Base-by-base conservation (phyloP, 2,888 invertebrate genomes). In the Drosophila trichaetosa region DNA sequence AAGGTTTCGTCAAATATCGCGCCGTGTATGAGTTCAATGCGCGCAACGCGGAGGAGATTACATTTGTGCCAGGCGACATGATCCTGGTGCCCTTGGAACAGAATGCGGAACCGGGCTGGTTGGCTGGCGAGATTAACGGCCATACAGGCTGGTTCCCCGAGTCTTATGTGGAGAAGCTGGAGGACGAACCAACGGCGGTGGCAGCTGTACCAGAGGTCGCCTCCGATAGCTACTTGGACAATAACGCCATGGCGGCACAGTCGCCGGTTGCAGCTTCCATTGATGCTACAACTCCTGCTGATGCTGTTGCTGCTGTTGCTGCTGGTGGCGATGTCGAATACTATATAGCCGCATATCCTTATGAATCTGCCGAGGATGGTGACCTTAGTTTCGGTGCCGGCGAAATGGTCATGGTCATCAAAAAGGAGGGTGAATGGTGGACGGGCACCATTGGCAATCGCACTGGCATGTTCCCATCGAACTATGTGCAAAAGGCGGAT, bases 401-500 rank as follows among this genome's bases (percentile, higher is more conserved):
- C 0, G 99, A 99, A 93, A 94, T 96, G 83, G 96, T 99, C 69
- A 95, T 95, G 82, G 98, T 99, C 2, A 95, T 95, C 46, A 96
- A 98, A 76, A 96, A 97, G 75, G 98, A 99, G 73, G 99, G 98
- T 0, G 99, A 99, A 92, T 99, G 99, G 99, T 99, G 99, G 99
- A 99, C 99, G 6, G 99, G 99, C 34, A 95, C 96, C 78, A 95
- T 98, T 80, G 97, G 96, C 48, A 94, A 95, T 85, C 93, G 96
- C 76, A 95, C 95, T 13, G 99, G 99, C 64, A 98, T 99, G 82
- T 99, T 99, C 94, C 99, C 99, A 0, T 98, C 98, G 2, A 99
- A 99, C 94, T 99, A 99, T 94, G 99, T 98, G 63, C 96, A 97
- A 89, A 95, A 95, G 56, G 95, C 95, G 1, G 95, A 95, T 80